phyloP scores from a whole-genome alignment of 2,888 invertebrate species.

The Cantharis rufa region DNA sequence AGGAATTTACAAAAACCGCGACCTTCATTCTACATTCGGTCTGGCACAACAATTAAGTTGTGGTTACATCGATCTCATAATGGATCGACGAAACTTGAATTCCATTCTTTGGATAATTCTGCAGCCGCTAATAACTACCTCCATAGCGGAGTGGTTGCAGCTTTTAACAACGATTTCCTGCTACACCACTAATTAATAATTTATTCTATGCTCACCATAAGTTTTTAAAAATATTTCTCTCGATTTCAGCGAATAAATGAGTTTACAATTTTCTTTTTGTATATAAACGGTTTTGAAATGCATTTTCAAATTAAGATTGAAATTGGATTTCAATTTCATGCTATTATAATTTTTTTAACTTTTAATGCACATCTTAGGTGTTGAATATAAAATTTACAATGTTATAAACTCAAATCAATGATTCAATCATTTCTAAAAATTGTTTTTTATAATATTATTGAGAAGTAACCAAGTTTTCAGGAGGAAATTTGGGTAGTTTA shows the following conservation, averaged over 20 bases:
- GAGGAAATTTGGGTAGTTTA: too few species aligned
- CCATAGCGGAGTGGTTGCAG: background rate
- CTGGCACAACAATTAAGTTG: background rate
- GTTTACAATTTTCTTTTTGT: background rate
- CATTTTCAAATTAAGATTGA: background rate
- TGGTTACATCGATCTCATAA: background rate
- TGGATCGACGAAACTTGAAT: background rate
- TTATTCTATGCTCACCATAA: background rate
- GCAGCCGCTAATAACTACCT: background rate
- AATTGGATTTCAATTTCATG: background rate
- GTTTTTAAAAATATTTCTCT: background rate
- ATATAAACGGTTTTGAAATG: background rate
- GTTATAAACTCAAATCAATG: background rate
- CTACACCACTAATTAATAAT: background rate
- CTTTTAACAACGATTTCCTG: background rate
- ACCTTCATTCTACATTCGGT: conserved; percentile 13
- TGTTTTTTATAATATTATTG: background rate
- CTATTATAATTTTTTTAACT: background rate
- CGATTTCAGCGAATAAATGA: background rate
- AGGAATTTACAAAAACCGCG: conserved; percentile 12
- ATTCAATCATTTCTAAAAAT: background rate
- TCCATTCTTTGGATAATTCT: background rate
- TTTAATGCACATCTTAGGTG: background rate
- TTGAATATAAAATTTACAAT: background rate
- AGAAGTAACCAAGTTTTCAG: too few species aligned